phyloP scores from a whole-genome alignment of 2,797 vertebrate genomes.

The Danio aesculapii region DNA sequence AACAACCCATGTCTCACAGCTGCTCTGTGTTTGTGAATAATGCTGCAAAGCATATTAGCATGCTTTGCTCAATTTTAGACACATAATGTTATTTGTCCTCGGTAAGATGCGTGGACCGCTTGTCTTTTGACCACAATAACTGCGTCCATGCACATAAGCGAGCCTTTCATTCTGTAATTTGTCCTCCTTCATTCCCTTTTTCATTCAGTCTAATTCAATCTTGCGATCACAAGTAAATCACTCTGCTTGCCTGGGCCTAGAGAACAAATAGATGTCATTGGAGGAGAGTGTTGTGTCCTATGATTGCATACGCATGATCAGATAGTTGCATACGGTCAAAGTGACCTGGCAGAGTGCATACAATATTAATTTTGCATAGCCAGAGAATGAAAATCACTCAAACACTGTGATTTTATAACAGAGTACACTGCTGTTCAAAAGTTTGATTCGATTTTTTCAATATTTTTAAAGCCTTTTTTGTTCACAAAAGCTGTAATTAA shows the following conservation, averaged over 20 bases:
- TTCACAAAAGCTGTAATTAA: not conserved
- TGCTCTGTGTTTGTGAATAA: slow-evolving; percentile 5
- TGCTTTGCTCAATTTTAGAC: slow-evolving; percentile 2
- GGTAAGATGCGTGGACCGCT: slow-evolving; percentile 1
- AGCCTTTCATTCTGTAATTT: slow-evolving; percentile 39
- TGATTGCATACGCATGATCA: slow-evolving; percentile 35
- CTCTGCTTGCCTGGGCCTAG: slow-evolving; percentile 45
- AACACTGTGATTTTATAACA: not conserved
- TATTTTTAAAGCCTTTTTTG: not conserved
- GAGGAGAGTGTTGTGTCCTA: slow-evolving; percentile 27
- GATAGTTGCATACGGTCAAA: slow-evolving; percentile 34
- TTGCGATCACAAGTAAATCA: slow-evolving; percentile 64
- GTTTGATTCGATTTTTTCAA: not conserved
- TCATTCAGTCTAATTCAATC: slow-evolving; percentile 56
- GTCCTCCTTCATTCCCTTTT: slow-evolving; percentile 5
- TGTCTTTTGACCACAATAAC: slow-evolving; percentile 40
- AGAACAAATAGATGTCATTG: slow-evolving; percentile 40
- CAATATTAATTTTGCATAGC: not conserved
- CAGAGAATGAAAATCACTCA: not conserved
- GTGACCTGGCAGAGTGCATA: slow-evolving; percentile 1
- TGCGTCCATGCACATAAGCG: slow-evolving; percentile 47
- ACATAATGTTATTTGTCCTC: slow-evolving; percentile 36
- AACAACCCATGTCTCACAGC: slow-evolving; percentile 9
- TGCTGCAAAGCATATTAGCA: slow-evolving; percentile 29
- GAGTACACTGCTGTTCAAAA: not conserved